These are phyloP conservation scores for Oryzias sinensis DNA, from an alignment of 2,797 vertebrate genomes.

Conservation along the genomic window DNA sequence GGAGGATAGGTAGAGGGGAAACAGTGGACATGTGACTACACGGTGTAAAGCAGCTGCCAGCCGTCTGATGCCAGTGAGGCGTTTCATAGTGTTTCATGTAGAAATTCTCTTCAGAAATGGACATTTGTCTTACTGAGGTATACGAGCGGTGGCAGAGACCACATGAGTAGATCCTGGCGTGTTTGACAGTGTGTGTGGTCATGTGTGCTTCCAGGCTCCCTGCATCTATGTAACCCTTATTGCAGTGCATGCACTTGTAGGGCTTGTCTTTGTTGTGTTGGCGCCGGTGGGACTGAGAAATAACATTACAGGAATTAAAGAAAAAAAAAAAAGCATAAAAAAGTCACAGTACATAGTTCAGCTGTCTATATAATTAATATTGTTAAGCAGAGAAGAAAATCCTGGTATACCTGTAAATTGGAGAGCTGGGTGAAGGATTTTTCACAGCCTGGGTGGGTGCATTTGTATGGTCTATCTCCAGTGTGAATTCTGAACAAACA, in stretches of 20 bases:
- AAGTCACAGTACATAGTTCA: constrained; percentile 11
- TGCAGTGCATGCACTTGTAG: constrained; percentile 98
- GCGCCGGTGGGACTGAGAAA: constrained; percentile 90
- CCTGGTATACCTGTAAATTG: constrained; percentile 89
- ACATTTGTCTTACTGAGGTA: constrained; percentile 87
- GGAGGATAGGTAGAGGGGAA: constrained; percentile 59
- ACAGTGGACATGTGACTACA: constrained; percentile 67
- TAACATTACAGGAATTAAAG: background rate
- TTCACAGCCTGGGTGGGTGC: constrained; percentile 93
- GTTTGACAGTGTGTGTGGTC: constrained; percentile 96
- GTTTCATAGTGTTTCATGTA: constrained; percentile 61
- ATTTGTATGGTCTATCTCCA: constrained; percentile 97
- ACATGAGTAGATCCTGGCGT: constrained; percentile 97
- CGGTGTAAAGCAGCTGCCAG: constrained; percentile 55
- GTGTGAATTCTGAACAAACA: constrained; percentile 90
- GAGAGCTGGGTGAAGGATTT: constrained; percentile 98
- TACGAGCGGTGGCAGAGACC: constrained; percentile 96
- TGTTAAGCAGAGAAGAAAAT: constrained; percentile 8
- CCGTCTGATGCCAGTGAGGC: constrained; percentile 56
- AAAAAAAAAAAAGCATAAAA: background rate
- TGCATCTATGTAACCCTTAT: constrained; percentile 93
- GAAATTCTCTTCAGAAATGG: constrained; percentile 62
- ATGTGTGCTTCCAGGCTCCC: constrained; percentile 94
- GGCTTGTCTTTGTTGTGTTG: constrained; percentile 99
- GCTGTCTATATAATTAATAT: background rate